phyloP scores from a whole-genome alignment of 2,113 vertebrate genomes.

The Sprattus sprattus region DNA sequence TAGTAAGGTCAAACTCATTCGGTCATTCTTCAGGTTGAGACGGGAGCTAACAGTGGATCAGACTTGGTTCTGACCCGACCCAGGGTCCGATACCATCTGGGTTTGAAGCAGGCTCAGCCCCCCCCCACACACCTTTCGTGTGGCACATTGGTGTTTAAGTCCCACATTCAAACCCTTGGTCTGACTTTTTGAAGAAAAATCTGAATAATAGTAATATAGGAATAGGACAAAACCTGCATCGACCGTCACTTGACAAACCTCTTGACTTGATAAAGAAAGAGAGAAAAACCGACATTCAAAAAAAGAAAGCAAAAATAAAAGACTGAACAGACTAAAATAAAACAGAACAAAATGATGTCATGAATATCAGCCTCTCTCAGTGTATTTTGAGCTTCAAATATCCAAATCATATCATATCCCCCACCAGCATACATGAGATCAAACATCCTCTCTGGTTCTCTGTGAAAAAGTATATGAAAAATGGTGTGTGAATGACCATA shows the following conservation, averaged over 20 bases:
- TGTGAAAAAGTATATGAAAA: conserved; percentile 10
- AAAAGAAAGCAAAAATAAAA: not conserved
- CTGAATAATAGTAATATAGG: conserved; percentile 14
- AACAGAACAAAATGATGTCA: not conserved
- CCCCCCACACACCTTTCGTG: not conserved
- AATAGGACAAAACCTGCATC: conserved; percentile 40
- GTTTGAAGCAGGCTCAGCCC: not conserved
- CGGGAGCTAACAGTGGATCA: not conserved
- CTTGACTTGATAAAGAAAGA: not conserved
- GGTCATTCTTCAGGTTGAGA: not conserved
- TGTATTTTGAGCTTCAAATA: not conserved
- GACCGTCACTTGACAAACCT: conserved; percentile 30
- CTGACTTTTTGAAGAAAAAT: not conserved
- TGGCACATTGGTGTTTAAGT: conserved; percentile 20
- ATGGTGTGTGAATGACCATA: conserved; percentile 5
- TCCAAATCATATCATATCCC: not conserved
- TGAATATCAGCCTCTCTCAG: not conserved
- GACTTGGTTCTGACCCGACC: not conserved
- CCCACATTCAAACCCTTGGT: conserved; percentile 25
- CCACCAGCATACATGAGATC: conserved; percentile 8
- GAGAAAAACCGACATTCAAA: not conserved
- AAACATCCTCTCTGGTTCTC: conserved; percentile 6
- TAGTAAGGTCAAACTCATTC: conserved; percentile 22
- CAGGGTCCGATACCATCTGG: not conserved
- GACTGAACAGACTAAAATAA: not conserved